Percentiles rank a stretch among this genome's conserved stretches.
Conservation (phyloP, 92 coral and sea anemone species). For the Palythoa grandis region DNA sequence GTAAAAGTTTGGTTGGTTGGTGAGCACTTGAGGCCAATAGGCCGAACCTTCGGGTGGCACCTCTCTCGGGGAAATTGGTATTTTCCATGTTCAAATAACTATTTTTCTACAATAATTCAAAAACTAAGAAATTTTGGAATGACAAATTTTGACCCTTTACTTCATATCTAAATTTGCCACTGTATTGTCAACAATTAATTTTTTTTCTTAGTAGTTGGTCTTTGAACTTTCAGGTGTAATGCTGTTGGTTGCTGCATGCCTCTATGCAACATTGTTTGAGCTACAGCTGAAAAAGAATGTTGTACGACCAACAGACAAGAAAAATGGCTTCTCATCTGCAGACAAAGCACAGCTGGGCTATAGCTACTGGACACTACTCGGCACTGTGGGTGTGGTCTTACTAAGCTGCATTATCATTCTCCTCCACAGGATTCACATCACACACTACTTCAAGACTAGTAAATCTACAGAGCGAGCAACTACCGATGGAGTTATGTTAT, state of each 20-base stretch:
- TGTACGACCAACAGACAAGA: slow-evolving; percentile 63
- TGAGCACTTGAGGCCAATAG: too few species aligned
- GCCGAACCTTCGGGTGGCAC: too few species aligned
- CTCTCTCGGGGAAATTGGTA: too few species aligned
- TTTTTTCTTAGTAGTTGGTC: too few species aligned
- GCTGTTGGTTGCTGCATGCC: slow-evolving; percentile 65
- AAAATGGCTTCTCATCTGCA: slow-evolving; percentile 69
- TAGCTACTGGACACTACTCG: slow-evolving; percentile 82
- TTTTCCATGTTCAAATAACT: too few species aligned
- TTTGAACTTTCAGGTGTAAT: slow-evolving; percentile 52
- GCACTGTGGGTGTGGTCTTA: slow-evolving; percentile 71
- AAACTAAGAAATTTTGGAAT: too few species aligned
- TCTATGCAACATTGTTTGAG: slow-evolving; percentile 80
- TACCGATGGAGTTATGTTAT: slow-evolving; percentile 87
- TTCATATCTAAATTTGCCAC: too few species aligned
- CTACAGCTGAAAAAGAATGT: slow-evolving; percentile 83
- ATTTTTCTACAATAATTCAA: too few species aligned
- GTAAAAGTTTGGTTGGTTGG: too few species aligned
- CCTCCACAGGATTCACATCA: slow-evolving; percentile 67
- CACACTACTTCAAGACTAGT: slow-evolving; percentile 66
- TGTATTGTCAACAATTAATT: too few species aligned
- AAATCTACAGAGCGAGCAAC: slow-evolving; percentile 61
- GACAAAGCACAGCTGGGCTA: slow-evolving; percentile 82
- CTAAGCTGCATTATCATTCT: slow-evolving; percentile 69
- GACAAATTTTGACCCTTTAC: too few species aligned